phyloP scores from a whole-genome alignment of 2,113 vertebrate species.

The Varanus salvator region DNA sequence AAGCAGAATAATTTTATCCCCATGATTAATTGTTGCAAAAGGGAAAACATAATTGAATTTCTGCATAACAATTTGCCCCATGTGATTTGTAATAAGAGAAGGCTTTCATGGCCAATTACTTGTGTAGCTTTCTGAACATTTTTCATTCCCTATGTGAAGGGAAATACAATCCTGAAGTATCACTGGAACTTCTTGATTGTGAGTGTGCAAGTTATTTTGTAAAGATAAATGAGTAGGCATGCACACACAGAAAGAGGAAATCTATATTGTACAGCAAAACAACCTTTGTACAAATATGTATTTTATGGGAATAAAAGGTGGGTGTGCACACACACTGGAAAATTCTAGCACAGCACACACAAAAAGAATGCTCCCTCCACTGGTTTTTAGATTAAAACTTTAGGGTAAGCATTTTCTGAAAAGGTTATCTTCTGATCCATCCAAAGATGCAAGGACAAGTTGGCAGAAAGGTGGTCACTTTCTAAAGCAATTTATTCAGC shows the following conservation, averaged over 20 bases:
- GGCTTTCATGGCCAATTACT: constrained; percentile 2
- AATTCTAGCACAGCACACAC: neutral
- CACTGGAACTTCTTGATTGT: neutral
- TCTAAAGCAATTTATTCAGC: neutral
- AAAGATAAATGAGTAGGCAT: neutral
- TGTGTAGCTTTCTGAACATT: neutral
- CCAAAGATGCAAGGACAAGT: neutral
- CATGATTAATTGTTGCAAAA: neutral
- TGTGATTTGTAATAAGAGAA: neutral
- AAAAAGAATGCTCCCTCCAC: neutral
- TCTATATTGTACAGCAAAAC: neutral
- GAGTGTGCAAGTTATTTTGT: neutral
- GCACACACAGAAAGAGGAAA: neutral
- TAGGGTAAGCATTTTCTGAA: constrained; percentile 2
- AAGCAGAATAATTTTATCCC: neutral
- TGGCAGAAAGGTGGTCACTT: neutral
- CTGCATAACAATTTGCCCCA: neutral
- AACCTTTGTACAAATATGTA: neutral
- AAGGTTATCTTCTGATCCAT: neutral
- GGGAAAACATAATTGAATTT: neutral
- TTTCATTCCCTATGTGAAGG: neutral
- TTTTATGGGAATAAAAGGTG: neutral
- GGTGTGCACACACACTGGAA: neutral
- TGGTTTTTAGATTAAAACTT: neutral
- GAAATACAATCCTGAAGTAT: neutral